These are phyloP conservation scores for Taurulus bubalis DNA, from an alignment of 2,113 vertebrate species.

Conservation along the genomic window DNA sequence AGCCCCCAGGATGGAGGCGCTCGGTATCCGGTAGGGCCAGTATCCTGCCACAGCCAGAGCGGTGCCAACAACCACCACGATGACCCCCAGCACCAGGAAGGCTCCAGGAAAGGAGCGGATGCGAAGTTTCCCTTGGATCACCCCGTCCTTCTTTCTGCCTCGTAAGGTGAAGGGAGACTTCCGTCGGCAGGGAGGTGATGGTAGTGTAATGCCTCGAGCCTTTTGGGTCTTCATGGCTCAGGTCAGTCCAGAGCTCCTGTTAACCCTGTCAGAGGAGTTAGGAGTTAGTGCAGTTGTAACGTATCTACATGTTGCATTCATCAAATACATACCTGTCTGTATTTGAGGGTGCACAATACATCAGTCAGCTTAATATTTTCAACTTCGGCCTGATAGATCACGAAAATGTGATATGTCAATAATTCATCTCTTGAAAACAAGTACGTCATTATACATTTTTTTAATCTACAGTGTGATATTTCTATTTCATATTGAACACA, in stretches of 20 bases:
- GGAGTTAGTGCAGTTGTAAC: conserved; percentile 16
- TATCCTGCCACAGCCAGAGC: conserved; percentile 93
- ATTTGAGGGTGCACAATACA: not conserved
- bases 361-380: not conserved
- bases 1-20: conserved; percentile 38
- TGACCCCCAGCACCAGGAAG: conserved; percentile 90
- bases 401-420: not conserved
- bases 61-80: conserved; percentile 91
- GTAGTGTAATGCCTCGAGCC: conserved; percentile 8
- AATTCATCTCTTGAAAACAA: not conserved
- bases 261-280: conserved; percentile 45
- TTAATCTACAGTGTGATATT: not conserved
- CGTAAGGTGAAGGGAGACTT: conserved; percentile 71
- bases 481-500: not conserved
- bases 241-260: conserved; percentile 40
- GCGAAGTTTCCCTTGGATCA: conserved; percentile 88
- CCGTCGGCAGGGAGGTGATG: conserved; percentile 51
- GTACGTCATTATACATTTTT: not conserved
- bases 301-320: not conserved
- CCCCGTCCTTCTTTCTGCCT: conserved; percentile 67
- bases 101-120: conserved; percentile 92
- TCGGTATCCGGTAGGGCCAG: conserved; percentile 88
- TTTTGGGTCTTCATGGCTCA: conserved; percentile 76
- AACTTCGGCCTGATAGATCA: not conserved
- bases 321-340: not conserved